Evolutionary conservation across 1,140 invertebrate genomes (phyloP), one percentile per base, ranked within the genome.

Genomic region (Ceratoteleas bidentatus): DNA sequence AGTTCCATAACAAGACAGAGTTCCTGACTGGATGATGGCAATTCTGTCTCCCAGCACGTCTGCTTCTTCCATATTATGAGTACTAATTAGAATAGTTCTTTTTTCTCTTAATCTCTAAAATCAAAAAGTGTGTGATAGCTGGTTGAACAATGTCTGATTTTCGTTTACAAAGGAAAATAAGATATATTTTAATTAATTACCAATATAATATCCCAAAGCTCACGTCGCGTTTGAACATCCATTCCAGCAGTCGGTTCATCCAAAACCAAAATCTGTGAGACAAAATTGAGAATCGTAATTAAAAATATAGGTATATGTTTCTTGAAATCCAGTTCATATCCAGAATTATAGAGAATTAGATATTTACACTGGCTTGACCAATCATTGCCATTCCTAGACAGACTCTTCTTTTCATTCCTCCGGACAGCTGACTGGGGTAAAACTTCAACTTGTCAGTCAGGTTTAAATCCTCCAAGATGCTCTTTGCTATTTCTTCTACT

Each of bases 31-130:
- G 93, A 99, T 95, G 61, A 99, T 98, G 2, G 97, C 96, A 78
- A 99, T 97, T 76, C 96, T 93, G 90, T 99, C 97, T 0, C 97
- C 98, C 0, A 99, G 92, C 16, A 96, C 93, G 91, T 99, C 98
- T 6, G 98, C 98, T 92, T 99, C 98, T 90, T 99, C 98, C 97
- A 99, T 99, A 89, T 97, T 98, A 90, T 99, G 98, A 0, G 98
- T 99, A 1, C 97, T 98, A 0, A 99, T 93, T 4, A 99, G 90
- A 84, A 99, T 96, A 0, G 97, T 98, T 40, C 95, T 93, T 15
- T 93, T 90, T 54, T 92, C 93, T 75, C 93, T 90, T 69, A 93
- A 24, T 34, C 8, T 45, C 64, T n/a, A n/a, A n/a, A n/a, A n/a
- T n/a, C n/a, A n/a, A n/a, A n/a, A n/a, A n/a, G n/a, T n/a, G n/a